Conservation (phyloP, 2,888 invertebrate species). For the Coenonympha arcania region DNA sequence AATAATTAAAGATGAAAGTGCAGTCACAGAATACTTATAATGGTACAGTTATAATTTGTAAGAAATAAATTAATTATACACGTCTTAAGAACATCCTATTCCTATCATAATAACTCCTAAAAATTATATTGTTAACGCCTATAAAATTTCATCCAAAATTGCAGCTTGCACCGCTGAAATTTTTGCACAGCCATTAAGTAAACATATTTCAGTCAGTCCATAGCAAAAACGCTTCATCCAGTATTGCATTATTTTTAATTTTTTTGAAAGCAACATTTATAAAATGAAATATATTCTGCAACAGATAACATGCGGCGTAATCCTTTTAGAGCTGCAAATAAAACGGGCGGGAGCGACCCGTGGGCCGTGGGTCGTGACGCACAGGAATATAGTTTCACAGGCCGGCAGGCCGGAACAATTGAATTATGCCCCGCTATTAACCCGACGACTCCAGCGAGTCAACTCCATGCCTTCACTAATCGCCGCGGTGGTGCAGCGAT, state of each 20-base stretch:
- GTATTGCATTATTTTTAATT: conserved; percentile 15
- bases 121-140: too few species aligned
- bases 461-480: conserved; percentile 44
- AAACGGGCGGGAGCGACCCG: conserved; percentile 19
- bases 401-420: conserved; percentile 59
- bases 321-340: conserved; percentile 31
- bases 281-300: conserved; percentile 23
- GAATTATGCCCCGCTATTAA: conserved; percentile 64
- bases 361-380: too few species aligned
- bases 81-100: too few species aligned
- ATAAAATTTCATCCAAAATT: too few species aligned
- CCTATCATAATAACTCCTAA: too few species aligned
- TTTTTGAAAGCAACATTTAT: conserved; percentile 16
- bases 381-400: conserved; percentile 56
- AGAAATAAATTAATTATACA: too few species aligned
- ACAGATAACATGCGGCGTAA: conserved; percentile 32
- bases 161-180: background rate
- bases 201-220: background rate
- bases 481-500: conserved; percentile 40
- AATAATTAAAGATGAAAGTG: too few species aligned
- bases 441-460: conserved; percentile 37
- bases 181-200: background rate
- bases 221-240: background rate
- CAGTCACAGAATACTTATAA: too few species aligned
- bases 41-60: too few species aligned